Percentiles rank a stretch among this genome's conserved stretches.
phyloP scores from a whole-genome alignment of 2,113 vertebrate species.

The Pitta sordida region DNA sequence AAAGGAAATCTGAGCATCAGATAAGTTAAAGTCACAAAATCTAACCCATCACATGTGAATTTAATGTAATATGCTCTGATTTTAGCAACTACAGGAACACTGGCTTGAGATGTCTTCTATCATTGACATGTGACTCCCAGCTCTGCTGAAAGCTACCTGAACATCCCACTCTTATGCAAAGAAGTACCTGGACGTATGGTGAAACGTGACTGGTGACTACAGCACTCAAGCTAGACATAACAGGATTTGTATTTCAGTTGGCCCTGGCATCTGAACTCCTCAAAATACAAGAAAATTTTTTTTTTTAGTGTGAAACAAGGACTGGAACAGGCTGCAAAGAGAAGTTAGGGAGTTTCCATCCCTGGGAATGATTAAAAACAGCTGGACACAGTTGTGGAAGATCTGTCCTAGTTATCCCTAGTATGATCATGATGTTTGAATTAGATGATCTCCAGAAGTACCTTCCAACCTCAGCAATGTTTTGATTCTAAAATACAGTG shows the following conservation, averaged over 20 bases:
- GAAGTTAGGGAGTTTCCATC: not conserved
- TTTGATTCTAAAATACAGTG: not conserved
- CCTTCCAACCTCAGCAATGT: not conserved
- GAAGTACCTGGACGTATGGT: not conserved
- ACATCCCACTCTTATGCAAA: not conserved
- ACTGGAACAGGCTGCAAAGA: not conserved
- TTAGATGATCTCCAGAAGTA: not conserved
- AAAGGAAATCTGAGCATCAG: not conserved
- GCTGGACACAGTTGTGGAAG: not conserved
- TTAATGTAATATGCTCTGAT: not conserved
- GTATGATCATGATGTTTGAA: not conserved
- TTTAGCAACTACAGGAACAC: not conserved
- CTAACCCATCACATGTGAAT: not conserved
- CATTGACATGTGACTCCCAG: accelerated
- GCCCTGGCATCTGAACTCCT: not conserved
- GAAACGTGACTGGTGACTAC: not conserved
- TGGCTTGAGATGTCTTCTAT: not conserved
- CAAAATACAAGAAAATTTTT: not conserved
- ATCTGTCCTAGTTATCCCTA: not conserved
- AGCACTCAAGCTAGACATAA: not conserved
- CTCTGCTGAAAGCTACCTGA: not conserved
- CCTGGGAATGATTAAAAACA: accelerated
- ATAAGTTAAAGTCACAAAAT: not conserved
- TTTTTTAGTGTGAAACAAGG: not conserved
- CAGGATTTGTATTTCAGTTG: not conserved